These are phyloP conservation scores for Hypotaenidia okinawae DNA, from an alignment of 2,797 vertebrate species.

Conservation along the genomic window DNA sequence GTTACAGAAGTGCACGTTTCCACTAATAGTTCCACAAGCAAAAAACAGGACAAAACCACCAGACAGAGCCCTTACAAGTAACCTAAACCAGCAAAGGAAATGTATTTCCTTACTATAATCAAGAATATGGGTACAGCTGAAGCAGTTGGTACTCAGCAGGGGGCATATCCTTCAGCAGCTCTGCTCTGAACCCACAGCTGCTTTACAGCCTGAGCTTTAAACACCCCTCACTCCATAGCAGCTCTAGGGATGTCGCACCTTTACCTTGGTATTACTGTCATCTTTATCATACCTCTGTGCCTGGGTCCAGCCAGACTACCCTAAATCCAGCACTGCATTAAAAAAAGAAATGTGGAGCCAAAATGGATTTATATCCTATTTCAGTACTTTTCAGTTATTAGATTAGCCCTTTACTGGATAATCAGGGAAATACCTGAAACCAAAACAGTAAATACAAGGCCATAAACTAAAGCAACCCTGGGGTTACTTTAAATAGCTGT, in stretches of 20 bases:
- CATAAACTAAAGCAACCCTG: neutral
- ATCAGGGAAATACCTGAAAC: neutral
- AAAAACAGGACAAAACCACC: neutral
- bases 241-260: accelerated
- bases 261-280: neutral
- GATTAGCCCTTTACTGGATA: constrained; percentile 30
- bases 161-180: neutral
- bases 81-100: neutral
- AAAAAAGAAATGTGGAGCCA: neutral
- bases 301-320: neutral
- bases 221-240: neutral
- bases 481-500: neutral
- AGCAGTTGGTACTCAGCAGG: neutral
- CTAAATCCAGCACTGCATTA: neutral
- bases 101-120: neutral
- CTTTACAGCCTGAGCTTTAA: neutral
- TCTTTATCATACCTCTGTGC: neutral
- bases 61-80: neutral
- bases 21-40: neutral
- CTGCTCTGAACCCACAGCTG: neutral
- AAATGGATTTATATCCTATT: neutral
- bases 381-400: neutral
- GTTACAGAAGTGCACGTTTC: neutral
- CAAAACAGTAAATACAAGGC: neutral
- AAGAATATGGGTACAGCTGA: neutral